These are phyloP conservation scores for Acinonyx jubatus DNA, from an alignment of 2,113 vertebrate genomes.

Conservation along the genomic window DNA sequence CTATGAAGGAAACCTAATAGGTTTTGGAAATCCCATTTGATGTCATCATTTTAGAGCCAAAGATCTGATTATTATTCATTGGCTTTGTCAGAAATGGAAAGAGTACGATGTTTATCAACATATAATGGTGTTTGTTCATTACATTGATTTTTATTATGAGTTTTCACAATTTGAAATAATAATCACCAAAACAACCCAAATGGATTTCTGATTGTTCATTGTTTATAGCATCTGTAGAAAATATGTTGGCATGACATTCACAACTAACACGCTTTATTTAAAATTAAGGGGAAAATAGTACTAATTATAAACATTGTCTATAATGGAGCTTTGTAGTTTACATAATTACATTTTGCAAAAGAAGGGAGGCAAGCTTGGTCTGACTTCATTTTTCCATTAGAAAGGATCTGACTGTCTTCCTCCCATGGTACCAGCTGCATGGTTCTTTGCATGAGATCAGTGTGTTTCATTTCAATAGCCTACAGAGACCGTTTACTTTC, in stretches of 20 bases:
- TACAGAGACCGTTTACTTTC: conserved; percentile 84
- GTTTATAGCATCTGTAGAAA: conserved; percentile 86
- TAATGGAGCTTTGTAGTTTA: conserved; percentile 86
- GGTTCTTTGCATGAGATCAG: conserved; percentile 83
- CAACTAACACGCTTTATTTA: conserved; percentile 81
- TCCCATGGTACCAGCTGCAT: conserved; percentile 85
- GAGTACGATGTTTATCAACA: conserved; percentile 87
- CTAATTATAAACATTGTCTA: conserved; percentile 87
- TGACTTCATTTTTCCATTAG: conserved; percentile 85
- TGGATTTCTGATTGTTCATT: conserved; percentile 87
- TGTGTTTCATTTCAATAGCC: conserved; percentile 84
- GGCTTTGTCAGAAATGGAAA: conserved; percentile 82
- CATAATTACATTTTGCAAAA: conserved; percentile 86
- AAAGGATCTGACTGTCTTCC: conserved; percentile 83
- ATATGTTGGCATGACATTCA: conserved; percentile 82
- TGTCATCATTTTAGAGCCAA: conserved; percentile 59
- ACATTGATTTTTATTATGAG: conserved; percentile 84
- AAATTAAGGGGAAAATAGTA: conserved; percentile 83
- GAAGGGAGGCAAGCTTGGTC: conserved; percentile 81
- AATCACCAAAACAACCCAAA: conserved; percentile 82
- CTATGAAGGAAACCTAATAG: conserved; percentile 16
- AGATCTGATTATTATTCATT: conserved; percentile 64
- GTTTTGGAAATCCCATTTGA: conserved; percentile 58
- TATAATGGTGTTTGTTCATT: conserved; percentile 83
- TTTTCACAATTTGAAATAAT: conserved; percentile 85